Conservation (phyloP, 2,888 invertebrate genomes). For the Autographa pulchrina region DNA sequence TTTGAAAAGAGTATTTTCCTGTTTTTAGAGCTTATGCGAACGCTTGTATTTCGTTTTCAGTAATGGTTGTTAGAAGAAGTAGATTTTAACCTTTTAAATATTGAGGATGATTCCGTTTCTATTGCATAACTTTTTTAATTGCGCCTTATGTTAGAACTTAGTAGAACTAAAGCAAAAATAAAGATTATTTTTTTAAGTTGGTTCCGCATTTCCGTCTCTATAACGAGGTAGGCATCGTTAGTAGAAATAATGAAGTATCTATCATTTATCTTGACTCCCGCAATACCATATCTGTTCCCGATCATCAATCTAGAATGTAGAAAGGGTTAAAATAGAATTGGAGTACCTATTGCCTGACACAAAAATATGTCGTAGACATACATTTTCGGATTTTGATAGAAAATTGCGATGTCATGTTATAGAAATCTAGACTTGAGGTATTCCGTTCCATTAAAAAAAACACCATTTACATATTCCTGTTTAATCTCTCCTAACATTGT, state of each 20-base stretch:
- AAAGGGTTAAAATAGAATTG: not conserved
- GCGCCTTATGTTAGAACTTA: not conserved
- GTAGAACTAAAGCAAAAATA: not conserved
- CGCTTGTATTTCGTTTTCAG: not conserved
- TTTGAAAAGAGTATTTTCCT: conserved; percentile 13
- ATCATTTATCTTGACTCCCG: conserved; percentile 38
- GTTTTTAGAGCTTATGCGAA: conserved; percentile 7
- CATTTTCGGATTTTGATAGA: not conserved
- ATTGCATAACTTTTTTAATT: no score
- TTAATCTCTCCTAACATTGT: no score
- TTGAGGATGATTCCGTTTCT: not conserved
- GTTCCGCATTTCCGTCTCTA: not conserved
- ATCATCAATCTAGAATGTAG: conserved; percentile 30
- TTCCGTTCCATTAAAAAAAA: no score
- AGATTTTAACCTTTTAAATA: not conserved
- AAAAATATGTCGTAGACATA: not conserved
- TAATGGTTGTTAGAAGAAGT: not conserved
- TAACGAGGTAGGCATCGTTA: not conserved
- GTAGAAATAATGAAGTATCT: conserved; percentile 31
- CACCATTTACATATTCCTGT: no score
- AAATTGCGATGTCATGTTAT: no score
- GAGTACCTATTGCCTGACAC: not conserved
- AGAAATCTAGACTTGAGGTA: no score
- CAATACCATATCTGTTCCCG: conserved; percentile 8
- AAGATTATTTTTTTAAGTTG: not conserved